A percentile compares a stretch with the other conserved stretches of the same genome.
These are phyloP conservation scores for Myoxocephalus aenaeus DNA, from an alignment of 2,797 vertebrate genomes.

Conservation along the genomic window DNA sequence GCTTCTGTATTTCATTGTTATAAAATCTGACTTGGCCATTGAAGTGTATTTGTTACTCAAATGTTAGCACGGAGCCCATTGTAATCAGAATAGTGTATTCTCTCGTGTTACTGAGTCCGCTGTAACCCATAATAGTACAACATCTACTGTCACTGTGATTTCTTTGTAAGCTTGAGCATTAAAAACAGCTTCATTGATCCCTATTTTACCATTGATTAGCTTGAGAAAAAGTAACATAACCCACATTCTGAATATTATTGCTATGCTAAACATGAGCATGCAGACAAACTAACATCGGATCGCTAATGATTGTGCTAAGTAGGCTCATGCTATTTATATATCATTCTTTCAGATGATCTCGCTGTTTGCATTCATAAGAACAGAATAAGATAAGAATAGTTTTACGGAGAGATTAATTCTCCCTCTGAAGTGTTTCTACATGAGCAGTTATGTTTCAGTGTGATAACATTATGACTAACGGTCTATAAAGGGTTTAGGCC, in stretches of 20 bases:
- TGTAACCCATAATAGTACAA: no score
- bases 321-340: not conserved
- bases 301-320: not conserved
- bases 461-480: conserved; percentile 48
- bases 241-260: not conserved
- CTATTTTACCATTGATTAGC: not conserved
- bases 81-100: no score
- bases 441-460: not conserved
- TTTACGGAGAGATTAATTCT: not conserved
- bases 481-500: conserved; percentile 38
- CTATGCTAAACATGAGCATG: not conserved
- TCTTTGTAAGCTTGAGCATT: no score
- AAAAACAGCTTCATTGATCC: not conserved
- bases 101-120: no score
- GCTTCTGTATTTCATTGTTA: no score
- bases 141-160: no score
- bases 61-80: not conserved
- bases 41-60: no score
- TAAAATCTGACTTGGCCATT: no score
- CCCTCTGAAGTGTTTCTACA: conserved; percentile 7
- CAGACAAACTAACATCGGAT: not conserved
- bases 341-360: not conserved
- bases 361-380: not conserved
- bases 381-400: not conserved
- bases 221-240: not conserved